Percentiles rank a stretch among this genome's conserved stretches.
Evolutionary conservation across 2,888 invertebrate genomes (phyloP).

Genomic region (Calameuta idolon): DNA sequence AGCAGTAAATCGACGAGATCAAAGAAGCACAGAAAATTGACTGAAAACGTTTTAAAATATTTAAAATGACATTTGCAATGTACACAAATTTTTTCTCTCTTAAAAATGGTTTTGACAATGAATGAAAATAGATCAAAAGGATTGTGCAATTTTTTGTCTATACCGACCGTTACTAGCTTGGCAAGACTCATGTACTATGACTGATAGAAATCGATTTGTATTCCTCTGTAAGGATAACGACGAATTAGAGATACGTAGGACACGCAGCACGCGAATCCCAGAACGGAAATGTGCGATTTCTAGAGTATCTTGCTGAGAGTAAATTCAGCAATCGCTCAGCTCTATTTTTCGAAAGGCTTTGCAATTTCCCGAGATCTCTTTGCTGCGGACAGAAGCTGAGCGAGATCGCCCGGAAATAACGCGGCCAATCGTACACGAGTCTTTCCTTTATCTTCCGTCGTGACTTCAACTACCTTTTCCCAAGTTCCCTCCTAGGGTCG

Average conservation of each 20-base stretch:
- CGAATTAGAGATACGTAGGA: background rate
- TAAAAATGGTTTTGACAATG: background rate
- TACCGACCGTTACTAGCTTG: too few relatives aligned
- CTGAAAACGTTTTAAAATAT: background rate
- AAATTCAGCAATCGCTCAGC: constrained; percentile 31
- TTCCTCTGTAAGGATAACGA: background rate
- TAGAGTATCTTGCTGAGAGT: constrained; percentile 16
- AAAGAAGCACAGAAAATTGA: background rate
- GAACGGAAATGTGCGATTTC: constrained; percentile 1
- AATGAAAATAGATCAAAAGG: background rate
- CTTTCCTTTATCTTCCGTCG: constrained; percentile 5
- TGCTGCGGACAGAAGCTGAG: constrained; percentile 33
- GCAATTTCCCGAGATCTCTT: constrained; percentile 34
- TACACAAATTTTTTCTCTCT: too few relatives aligned
- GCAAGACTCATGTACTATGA: too few relatives aligned
- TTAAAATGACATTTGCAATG: background rate
- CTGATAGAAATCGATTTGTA: background rate
- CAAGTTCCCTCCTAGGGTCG: background rate
- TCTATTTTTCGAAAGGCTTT: constrained; percentile 37
- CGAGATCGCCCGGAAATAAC: constrained; percentile 49
- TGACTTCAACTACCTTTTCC: constrained; percentile 1
- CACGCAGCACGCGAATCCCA: constrained; percentile 14
- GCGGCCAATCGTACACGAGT: constrained; percentile 42
- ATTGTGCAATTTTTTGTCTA: background rate
- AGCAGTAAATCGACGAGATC: background rate